Evolutionary conservation across 2,888 invertebrate species (phyloP).

Genomic region (Carcina quercana): DNA sequence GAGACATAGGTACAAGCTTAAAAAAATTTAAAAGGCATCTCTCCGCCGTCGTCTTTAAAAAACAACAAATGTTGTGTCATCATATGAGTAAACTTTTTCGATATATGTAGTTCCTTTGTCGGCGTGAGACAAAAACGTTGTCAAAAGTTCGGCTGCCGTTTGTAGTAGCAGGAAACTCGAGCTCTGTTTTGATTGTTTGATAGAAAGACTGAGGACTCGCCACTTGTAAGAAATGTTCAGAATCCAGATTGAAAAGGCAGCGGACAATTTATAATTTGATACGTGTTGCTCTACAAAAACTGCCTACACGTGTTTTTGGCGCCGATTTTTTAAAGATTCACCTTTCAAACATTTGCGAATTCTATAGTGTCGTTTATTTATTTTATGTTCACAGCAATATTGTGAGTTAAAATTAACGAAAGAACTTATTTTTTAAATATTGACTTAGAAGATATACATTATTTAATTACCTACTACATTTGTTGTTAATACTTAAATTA

Average conservation of each 20-base stretch:
- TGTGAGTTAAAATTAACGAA: too few relatives aligned
- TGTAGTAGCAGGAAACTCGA: constrained; percentile 35
- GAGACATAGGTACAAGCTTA: too few relatives aligned
- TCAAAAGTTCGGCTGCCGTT: constrained; percentile 53
- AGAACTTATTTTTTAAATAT: too few relatives aligned
- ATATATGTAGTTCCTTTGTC: constrained; percentile 35
- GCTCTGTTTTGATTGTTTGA: constrained; percentile 63
- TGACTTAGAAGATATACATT: too few relatives aligned
- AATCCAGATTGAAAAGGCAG: constrained; percentile 33
- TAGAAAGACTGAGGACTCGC: constrained; percentile 46
- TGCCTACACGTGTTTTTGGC: constrained; percentile 15
- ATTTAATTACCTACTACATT: too few relatives aligned
- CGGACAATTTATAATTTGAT: constrained; percentile 27
- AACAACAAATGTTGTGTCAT: constrained; percentile 32
- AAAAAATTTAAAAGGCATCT: too few relatives aligned
- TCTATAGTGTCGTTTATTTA: too few relatives aligned
- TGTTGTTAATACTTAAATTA: too few relatives aligned
- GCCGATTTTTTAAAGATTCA: constrained; percentile 7
- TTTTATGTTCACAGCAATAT: too few relatives aligned
- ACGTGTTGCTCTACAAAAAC: constrained; percentile 36
- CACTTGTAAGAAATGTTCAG: constrained; percentile 32
- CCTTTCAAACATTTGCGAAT: constrained; percentile 13
- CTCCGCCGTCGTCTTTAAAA: too few relatives aligned
- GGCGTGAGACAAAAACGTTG: constrained; percentile 43
- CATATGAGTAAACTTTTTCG: constrained; percentile 32